phyloP scores from a whole-genome alignment of 2,888 invertebrate genomes.

The Zelleria hepariella region DNA sequence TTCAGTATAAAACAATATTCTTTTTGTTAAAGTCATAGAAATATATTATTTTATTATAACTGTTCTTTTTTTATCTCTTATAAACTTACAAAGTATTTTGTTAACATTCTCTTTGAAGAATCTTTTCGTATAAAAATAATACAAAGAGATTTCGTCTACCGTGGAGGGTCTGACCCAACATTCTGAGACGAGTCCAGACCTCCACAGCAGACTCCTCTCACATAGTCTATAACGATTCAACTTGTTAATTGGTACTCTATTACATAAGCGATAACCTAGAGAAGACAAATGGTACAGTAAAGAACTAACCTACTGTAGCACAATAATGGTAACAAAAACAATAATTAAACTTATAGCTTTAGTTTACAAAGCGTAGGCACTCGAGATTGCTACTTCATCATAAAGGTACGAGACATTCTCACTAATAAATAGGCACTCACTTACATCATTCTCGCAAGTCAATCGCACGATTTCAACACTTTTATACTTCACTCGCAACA shows the following conservation, averaged over 20 bases:
- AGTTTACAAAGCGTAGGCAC: slow-evolving; percentile 73
- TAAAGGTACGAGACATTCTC: slow-evolving; percentile 58
- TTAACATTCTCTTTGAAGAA: slow-evolving; percentile 63
- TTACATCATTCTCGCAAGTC: slow-evolving; percentile 37
- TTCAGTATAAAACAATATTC: slow-evolving; percentile 71
- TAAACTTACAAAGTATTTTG: slow-evolving; percentile 67
- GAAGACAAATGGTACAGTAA: slow-evolving; percentile 66
- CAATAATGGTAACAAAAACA: slow-evolving; percentile 70
- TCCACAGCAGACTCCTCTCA: slow-evolving; percentile 26
- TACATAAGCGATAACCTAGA: slow-evolving; percentile 57
- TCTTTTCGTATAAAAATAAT: slow-evolving; percentile 67
- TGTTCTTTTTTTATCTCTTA: slow-evolving; percentile 58
- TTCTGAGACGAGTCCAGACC: slow-evolving; percentile 17
- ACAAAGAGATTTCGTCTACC: slow-evolving; percentile 45
- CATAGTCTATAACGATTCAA: slow-evolving; percentile 60
- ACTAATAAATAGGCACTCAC: slow-evolving; percentile 65
- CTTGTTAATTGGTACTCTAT: slow-evolving; percentile 68
- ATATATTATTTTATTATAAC: slow-evolving; percentile 71
- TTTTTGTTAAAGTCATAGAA: slow-evolving; percentile 72
- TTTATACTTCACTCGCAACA: slow-evolving; percentile 32
- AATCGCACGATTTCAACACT: slow-evolving; percentile 30
- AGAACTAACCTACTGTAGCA: slow-evolving; percentile 58
- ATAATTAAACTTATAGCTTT: slow-evolving; percentile 65
- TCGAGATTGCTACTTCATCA: slow-evolving; percentile 70
- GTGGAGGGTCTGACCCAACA: slow-evolving; percentile 2